Conservation (phyloP, 1,140 invertebrate species). For the Apis dorsata region DNA sequence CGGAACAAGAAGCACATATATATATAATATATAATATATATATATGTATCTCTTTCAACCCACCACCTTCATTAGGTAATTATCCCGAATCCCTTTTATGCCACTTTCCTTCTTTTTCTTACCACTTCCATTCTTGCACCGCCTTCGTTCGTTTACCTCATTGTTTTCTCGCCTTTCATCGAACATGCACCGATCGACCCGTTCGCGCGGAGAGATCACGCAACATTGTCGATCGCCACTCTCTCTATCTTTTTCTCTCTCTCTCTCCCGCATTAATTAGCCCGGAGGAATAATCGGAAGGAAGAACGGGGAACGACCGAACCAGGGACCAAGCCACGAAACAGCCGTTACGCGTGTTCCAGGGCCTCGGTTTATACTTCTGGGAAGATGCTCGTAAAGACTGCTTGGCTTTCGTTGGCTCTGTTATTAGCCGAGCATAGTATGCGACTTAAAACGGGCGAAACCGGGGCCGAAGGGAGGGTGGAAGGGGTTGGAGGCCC, state of each 20-base stretch:
- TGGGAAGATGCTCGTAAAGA: constrained; percentile 79
- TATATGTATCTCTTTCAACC: not conserved
- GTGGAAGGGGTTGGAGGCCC: constrained; percentile 34
- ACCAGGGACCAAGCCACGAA: constrained; percentile 22
- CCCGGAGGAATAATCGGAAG: not conserved
- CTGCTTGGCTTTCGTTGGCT: constrained; percentile 72
- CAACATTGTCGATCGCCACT: constrained; percentile 39
- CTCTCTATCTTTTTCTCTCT: too few relatives aligned
- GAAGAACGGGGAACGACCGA: not conserved
- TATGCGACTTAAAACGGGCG: constrained; percentile 69
- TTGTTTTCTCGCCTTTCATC: constrained; percentile 55
- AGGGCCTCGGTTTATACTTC: constrained; percentile 76
- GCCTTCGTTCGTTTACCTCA: constrained; percentile 11
- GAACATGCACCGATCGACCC: constrained; percentile 25
- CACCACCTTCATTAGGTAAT: constrained; percentile 4
- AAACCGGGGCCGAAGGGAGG: constrained; percentile 54
- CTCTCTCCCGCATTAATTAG: constrained; percentile 36
- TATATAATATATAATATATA: too few relatives aligned
- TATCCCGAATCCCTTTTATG: constrained; percentile 5
- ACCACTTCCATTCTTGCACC: constrained; percentile 26
- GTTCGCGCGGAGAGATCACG: constrained; percentile 43
- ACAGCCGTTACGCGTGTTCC: not conserved
- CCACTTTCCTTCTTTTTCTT: not conserved
- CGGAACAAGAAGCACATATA: not conserved
- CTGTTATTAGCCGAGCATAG: constrained; percentile 76